These are phyloP conservation scores for Standfussiana lucernea DNA, from an alignment of 2,888 invertebrate genomes.

Conservation along the genomic window DNA sequence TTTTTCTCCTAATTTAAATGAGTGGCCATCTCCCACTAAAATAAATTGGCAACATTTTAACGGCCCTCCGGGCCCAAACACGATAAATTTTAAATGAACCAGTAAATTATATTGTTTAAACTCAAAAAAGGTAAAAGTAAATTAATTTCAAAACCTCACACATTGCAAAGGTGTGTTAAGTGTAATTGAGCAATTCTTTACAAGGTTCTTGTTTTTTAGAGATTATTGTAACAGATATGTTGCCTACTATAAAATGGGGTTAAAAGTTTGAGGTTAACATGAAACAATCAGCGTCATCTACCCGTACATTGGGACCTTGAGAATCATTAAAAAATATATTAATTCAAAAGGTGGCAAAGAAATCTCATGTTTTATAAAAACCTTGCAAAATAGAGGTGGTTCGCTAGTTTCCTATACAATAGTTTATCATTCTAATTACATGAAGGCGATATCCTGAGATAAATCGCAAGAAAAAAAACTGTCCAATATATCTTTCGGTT, in stretches of 20 bases:
- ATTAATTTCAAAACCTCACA: constrained; percentile 79
- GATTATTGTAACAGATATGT: constrained; percentile 49
- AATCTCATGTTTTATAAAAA: background rate
- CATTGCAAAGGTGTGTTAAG: constrained; percentile 73
- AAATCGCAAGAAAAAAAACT: constrained; percentile 15
- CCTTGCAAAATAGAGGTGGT: background rate
- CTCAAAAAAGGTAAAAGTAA: constrained; percentile 78
- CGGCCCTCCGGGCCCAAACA: constrained; percentile 69
- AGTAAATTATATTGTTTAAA: constrained; percentile 82
- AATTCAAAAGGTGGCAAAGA: no score
- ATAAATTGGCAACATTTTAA: constrained; percentile 71
- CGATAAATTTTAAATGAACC: constrained; percentile 81
- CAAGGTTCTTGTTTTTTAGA: constrained; percentile 61
- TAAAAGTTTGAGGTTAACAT: background rate
- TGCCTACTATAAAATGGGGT: constrained; percentile 13
- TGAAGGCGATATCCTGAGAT: constrained; percentile 24
- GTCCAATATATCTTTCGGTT: constrained; percentile 26
- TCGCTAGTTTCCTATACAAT: background rate
- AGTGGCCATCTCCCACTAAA: constrained; percentile 57
- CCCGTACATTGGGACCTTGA: no score
- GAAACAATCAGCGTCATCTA: background rate
- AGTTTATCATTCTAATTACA: constrained; percentile 34
- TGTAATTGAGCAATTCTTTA: constrained; percentile 80
- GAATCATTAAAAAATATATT: no score
- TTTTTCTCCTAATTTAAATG: constrained; percentile 65